Evolutionary conservation across 2,888 invertebrate species (phyloP).

Genomic region (Alcis repandata): DNA sequence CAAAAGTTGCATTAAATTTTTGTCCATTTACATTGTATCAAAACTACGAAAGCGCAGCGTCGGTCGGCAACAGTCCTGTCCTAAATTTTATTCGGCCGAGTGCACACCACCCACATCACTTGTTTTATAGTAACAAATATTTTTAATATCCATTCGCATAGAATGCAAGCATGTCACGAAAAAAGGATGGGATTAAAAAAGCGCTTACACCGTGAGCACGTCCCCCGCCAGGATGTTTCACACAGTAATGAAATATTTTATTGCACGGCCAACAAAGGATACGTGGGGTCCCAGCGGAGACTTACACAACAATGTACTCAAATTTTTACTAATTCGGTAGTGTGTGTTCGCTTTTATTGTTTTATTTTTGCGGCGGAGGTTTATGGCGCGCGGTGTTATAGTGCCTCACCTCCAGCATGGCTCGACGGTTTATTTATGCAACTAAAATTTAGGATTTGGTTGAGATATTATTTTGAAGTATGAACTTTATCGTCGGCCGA

Average conservation of each 20-base stretch:
- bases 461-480: background rate
- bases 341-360: conserved; percentile 60
- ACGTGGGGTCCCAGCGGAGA: conserved; percentile 62
- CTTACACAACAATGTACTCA: conserved; percentile 77
- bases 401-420: conserved; percentile 28
- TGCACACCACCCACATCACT: conserved; percentile 35
- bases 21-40: conserved; percentile 29
- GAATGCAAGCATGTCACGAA: conserved; percentile 40
- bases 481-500: no score
- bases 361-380: conserved; percentile 52
- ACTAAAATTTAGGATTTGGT: background rate
- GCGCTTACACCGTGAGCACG: conserved; percentile 33
- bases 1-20: conserved; percentile 32
- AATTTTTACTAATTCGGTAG: conserved; percentile 76
- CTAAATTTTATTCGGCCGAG: conserved; percentile 38
- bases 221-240: conserved; percentile 60
- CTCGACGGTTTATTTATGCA: background rate
- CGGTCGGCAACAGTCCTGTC: conserved; percentile 12
- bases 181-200: conserved; percentile 41
- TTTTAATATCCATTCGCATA: conserved; percentile 45
- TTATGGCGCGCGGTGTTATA: conserved; percentile 31
- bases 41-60: conserved; percentile 27
- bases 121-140: conserved; percentile 40
- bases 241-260: conserved; percentile 83
- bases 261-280: conserved; percentile 72